These are phyloP conservation scores for Elgaria multicarinata DNA, from an alignment of 2,113 vertebrate genomes.

Conservation along the genomic window DNA sequence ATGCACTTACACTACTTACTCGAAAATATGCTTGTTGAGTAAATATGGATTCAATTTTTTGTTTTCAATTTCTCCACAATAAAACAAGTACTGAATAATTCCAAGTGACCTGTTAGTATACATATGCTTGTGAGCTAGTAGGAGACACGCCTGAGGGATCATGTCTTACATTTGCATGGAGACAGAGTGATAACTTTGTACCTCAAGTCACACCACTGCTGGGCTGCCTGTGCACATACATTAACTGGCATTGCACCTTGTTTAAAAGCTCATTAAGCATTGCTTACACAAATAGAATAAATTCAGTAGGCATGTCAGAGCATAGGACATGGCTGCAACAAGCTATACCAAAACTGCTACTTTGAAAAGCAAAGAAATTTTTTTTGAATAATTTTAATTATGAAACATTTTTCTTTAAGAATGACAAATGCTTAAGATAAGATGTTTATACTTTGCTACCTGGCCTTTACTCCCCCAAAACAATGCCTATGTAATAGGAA, in stretches of 20 bases:
- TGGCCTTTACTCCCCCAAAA: too few species aligned
- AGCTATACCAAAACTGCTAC: background rate
- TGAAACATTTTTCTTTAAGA: too few species aligned
- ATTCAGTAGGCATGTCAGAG: background rate
- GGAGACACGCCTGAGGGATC: conserved; percentile 51
- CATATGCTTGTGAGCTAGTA: conserved; percentile 28
- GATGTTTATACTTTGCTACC: too few species aligned
- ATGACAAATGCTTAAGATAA: too few species aligned
- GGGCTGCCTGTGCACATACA: conserved; percentile 46
- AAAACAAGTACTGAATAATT: conserved; percentile 22
- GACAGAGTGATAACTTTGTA: conserved; percentile 40
- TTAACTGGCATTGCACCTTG: conserved; percentile 57
- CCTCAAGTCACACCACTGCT: background rate
- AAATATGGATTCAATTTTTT: conserved; percentile 42
- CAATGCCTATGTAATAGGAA: too few species aligned
- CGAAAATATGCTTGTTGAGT: conserved; percentile 48
- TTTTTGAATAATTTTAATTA: too few species aligned
- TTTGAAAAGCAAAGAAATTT: fast-evolving
- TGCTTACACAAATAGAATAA: conserved; percentile 21
- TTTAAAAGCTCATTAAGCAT: conserved; percentile 43
- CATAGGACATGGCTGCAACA: background rate
- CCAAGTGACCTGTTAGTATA: conserved; percentile 37
- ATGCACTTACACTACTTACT: conserved; percentile 57
- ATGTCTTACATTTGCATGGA: conserved; percentile 62
- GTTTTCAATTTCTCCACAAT: conserved; percentile 40